These are phyloP conservation scores for Choristoneura fumiferana DNA, from an alignment of 1,140 invertebrate species.

Conservation along the genomic window DNA sequence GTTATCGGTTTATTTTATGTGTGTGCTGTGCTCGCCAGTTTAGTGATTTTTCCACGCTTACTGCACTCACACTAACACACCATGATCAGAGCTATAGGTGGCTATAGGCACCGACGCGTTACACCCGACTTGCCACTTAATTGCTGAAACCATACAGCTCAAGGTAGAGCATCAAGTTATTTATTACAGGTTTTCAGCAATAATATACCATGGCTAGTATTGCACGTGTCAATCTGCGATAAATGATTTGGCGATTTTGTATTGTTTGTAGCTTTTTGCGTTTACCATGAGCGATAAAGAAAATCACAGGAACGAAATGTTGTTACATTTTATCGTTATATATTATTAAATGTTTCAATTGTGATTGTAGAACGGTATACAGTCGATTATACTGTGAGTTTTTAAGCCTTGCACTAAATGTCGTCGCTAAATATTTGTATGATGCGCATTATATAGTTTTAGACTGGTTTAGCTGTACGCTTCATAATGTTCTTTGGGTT, in stretches of 20 bases:
- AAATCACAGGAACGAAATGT: not conserved
- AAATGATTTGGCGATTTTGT: slow-evolving; percentile 18
- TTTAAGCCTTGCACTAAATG: not conserved
- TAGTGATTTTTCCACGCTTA: slow-evolving; percentile 47
- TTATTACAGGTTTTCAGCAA: slow-evolving; percentile 15
- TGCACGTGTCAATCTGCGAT: slow-evolving; percentile 18
- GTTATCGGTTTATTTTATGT: slow-evolving; percentile 52
- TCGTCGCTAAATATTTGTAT: slow-evolving; percentile 24
- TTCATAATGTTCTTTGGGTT: slow-evolving; percentile 37
- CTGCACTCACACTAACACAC: slow-evolving; percentile 21
- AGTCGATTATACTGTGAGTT: not conserved
- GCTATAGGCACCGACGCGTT: too few species aligned
- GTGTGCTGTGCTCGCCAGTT: slow-evolving; percentile 44
- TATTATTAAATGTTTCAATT: not conserved
- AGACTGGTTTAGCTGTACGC: slow-evolving; percentile 8
- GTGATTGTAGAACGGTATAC: not conserved
- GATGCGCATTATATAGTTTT: slow-evolving; percentile 27
- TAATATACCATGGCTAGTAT: slow-evolving; percentile 17
- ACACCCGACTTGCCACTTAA: not conserved
- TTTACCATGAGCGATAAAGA: slow-evolving; percentile 7
- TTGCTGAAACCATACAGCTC: not conserved
- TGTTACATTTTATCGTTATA: not conserved
- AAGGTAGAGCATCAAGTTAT: not conserved
- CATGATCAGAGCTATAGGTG: slow-evolving; percentile 1
- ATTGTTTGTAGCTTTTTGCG: slow-evolving; percentile 15